phyloP scores from a whole-genome alignment of 2,888 invertebrate species.

The Lasioglossum malachurum region DNA sequence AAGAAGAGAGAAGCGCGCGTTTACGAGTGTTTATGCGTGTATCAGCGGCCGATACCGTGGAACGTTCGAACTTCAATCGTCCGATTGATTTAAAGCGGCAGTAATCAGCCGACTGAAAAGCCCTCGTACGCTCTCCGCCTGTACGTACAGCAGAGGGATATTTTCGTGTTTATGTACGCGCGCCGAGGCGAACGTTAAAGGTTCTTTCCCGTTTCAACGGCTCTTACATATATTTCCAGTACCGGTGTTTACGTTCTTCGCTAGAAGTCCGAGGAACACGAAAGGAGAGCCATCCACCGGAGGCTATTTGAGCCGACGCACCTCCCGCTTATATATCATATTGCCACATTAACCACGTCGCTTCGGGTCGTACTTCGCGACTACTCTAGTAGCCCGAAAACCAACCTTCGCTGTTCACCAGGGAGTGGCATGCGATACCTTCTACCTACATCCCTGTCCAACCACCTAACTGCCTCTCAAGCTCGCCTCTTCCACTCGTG shows the following conservation, averaged over 20 bases:
- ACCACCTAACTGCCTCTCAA: not conserved
- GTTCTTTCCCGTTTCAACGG: constrained; percentile 64
- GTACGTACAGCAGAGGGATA: constrained; percentile 64
- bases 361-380: constrained; percentile 69
- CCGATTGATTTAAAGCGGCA: constrained; percentile 76
- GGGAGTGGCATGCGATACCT: constrained; percentile 32
- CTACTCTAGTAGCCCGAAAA: constrained; percentile 71
- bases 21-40: not conserved
- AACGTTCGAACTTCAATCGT: constrained; percentile 61
- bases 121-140: constrained; percentile 44
- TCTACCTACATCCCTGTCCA: not conserved
- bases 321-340: constrained; percentile 77
- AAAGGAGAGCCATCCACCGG: constrained; percentile 60
- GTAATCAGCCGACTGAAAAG: constrained; percentile 74
- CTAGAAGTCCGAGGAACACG: constrained; percentile 38
- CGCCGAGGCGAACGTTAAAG: constrained; percentile 69
- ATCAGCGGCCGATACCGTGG: constrained; percentile 16
- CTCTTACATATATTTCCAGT: constrained; percentile 61
- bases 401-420: constrained; percentile 49
- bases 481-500: not conserved
- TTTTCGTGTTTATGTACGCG: constrained; percentile 77
- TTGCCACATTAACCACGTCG: constrained; percentile 79
- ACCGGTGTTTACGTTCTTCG: constrained; percentile 49
- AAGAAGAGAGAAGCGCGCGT: not conserved
- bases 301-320: constrained; percentile 68